Percentiles rank a stretch among this genome's conserved stretches.
phyloP scores from a whole-genome alignment of 1,140 invertebrate species.

The Thrips palmi region DNA sequence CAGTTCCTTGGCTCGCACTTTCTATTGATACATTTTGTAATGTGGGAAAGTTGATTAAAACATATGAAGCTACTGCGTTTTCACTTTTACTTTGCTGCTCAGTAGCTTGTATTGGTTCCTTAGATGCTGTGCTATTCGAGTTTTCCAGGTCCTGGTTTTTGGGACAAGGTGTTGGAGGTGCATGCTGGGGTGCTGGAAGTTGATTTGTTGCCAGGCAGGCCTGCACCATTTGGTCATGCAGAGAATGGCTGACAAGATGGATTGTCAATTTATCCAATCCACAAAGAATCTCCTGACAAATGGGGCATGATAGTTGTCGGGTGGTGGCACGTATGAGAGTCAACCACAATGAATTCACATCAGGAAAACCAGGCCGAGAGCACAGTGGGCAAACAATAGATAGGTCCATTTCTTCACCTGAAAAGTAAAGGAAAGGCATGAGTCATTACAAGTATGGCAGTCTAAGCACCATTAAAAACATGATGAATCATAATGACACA shows the following conservation, averaged over 20 bases:
- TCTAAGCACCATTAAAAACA: too few relatives aligned
- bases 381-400: conserved; percentile 51
- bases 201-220: background rate
- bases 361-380: conserved; percentile 45
- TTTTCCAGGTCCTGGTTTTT: background rate
- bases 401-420: too few relatives aligned
- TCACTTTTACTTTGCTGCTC: background rate
- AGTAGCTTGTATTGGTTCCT: background rate
- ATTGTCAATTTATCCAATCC: conserved; percentile 72
- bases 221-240: conserved; percentile 2
- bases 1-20: too few relatives aligned
- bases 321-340: conserved; percentile 55
- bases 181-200: too few relatives aligned
- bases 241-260: conserved; percentile 53
- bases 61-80: too few relatives aligned
- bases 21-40: too few relatives aligned
- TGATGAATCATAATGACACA: too few relatives aligned
- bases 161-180: too few relatives aligned
- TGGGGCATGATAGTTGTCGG: conserved; percentile 48
- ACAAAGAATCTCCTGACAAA: conserved; percentile 50
- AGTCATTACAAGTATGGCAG: too few relatives aligned
- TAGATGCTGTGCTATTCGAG: background rate
- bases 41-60: too few relatives aligned
- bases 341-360: conserved; percentile 43
- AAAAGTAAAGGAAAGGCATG: too few relatives aligned